phyloP scores from a whole-genome alignment of 2,888 invertebrate species.

The Conomelus anceps region DNA sequence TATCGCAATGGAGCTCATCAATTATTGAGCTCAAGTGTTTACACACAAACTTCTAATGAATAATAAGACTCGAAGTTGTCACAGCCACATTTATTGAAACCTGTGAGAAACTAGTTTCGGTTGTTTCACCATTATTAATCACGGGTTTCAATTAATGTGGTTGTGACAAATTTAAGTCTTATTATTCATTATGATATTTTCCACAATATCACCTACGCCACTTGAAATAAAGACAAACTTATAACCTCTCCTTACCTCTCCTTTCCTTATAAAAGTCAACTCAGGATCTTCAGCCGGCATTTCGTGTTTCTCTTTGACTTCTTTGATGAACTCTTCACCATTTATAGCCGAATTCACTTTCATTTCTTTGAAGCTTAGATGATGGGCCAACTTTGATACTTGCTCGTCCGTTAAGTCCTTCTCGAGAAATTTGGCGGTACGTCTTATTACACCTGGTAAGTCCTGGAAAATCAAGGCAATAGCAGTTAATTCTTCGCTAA shows the following conservation, averaged over 20 bases:
- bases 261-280: constrained; percentile 40
- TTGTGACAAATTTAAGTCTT: too few species aligned
- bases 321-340: constrained; percentile 36
- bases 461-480: constrained; percentile 40
- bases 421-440: constrained; percentile 44
- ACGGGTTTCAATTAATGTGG: too few species aligned
- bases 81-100: too few species aligned
- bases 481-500: not conserved
- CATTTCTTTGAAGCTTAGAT: constrained; percentile 49
- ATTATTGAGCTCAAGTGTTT: not conserved
- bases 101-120: too few species aligned
- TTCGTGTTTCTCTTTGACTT: constrained; percentile 33
- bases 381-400: constrained; percentile 41
- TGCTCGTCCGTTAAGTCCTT: constrained; percentile 40
- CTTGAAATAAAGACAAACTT: too few species aligned
- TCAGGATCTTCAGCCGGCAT: constrained; percentile 32
- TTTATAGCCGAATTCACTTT: constrained; percentile 48
- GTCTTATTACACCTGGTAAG: constrained; percentile 41
- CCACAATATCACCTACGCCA: too few species aligned
- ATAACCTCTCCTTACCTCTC: constrained; percentile 33
- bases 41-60: too few species aligned
- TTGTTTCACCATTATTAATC: too few species aligned
- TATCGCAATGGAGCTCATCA: not conserved
- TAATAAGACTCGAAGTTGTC: too few species aligned
- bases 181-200: too few species aligned